A percentile compares a stretch with the other conserved stretches of the same genome.
phyloP scores from a whole-genome alignment of 2,797 vertebrate genomes.

The Myioborus miniatus region DNA sequence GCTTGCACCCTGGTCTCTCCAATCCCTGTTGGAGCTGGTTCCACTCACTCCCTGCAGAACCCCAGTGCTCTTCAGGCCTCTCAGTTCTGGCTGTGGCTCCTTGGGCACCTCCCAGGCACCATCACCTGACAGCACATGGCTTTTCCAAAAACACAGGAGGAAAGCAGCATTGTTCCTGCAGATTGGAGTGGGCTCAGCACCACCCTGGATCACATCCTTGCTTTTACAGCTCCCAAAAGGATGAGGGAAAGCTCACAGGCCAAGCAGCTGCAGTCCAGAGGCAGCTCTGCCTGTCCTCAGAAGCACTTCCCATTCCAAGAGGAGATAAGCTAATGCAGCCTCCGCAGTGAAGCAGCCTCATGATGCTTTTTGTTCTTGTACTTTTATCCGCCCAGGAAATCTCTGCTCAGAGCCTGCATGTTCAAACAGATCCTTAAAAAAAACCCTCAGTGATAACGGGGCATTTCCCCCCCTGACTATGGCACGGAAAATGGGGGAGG shows the following conservation, averaged over 20 bases:
- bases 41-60: accelerated
- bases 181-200: not conserved
- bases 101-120: not conserved
- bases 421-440: conserved; percentile 48
- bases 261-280: conserved; percentile 50
- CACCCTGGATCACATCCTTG: not conserved
- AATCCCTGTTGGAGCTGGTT: not conserved
- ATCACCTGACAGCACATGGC: not conserved
- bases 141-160: not conserved
- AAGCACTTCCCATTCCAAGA: conserved; percentile 52
- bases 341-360: conserved; percentile 42
- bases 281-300: conserved; percentile 54
- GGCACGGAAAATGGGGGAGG: conserved; percentile 22
- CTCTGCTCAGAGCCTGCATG: conserved; percentile 51
- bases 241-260: not conserved
- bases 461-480: conserved; percentile 8
- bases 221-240: not conserved
- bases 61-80: not conserved
- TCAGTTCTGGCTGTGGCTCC: not conserved
- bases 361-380: conserved; percentile 63
- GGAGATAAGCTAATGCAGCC: conserved; percentile 61
- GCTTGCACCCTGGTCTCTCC: not conserved
- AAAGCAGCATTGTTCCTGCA: not conserved
- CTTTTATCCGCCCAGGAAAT: conserved; percentile 68
- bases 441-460: conserved; percentile 7